Base-by-base conservation (phyloP, 2,113 vertebrate species). In the Solea solea region DNA sequence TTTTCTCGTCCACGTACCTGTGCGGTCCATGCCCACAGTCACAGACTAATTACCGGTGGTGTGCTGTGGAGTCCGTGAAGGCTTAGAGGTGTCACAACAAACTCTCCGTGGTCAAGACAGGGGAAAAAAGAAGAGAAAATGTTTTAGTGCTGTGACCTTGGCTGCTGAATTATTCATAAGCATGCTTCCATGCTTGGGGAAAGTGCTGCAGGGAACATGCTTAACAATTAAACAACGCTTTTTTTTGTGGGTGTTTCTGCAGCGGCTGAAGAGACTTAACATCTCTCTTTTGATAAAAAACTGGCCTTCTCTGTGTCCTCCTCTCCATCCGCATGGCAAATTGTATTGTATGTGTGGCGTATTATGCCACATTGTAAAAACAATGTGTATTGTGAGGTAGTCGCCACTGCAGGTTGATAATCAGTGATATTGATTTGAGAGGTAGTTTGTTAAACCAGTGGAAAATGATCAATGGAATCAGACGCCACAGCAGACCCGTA, bases 131-230 rank as follows among this genome's bases (percentile, higher is more conserved):
- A 40, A 70, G 44, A 68, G 57, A 62, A 42, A 82, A 79, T 51
- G 58, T 79, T 86, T 87, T 62, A 73, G 61, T 40, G 68, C 72
- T 69, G 74, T 89, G 88, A 92, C 88, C 91, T 92, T 91, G 90
- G 75, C 49, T 82, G 62, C 66, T 92, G 79, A 90, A 90, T 92
- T 60, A 90, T 91, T 91, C 79, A 90, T 61, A 58, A 86, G 64
- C 54, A 82, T 65, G 56, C 77, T 78, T 73, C 79, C 62, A 79
- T 85, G 85, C 79, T 13, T 71, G 76, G 82, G 21, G 84, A 85
- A 88, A 86, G 84, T 84, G 74, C 87, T 88, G 87, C 91, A 88
- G 80, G 75, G 81, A 87, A 84, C 79, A 79, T 45, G 68, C 75
- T 83, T 65, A 66, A 78, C 86, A 86, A 79, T 89, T 89, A 86